Percentiles rank a stretch among this genome's conserved stretches.
Conservation (phyloP, 2,797 vertebrate genomes). For the Thalassophryne amazonica region DNA sequence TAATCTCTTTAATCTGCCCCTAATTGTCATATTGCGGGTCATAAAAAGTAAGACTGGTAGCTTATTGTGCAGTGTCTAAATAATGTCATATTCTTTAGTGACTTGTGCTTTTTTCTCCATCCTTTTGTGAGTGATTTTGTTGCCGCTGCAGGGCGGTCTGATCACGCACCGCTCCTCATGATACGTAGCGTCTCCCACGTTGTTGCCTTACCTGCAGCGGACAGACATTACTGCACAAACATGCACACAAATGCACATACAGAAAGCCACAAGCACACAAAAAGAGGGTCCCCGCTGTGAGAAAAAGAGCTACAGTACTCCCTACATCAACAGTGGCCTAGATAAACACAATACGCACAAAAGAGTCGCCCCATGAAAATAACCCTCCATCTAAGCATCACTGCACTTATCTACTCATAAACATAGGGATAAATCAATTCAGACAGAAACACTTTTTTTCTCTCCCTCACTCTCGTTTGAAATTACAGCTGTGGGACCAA, state of each 20-base stretch:
- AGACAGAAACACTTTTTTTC: constrained; percentile 66
- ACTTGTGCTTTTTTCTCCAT: constrained; percentile 42
- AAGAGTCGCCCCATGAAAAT: constrained; percentile 76
- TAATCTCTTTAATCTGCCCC: too few species aligned
- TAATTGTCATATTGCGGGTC: too few species aligned
- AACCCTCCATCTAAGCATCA: constrained; percentile 78
- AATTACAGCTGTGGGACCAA: constrained; percentile 74
- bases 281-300: constrained; percentile 61
- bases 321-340: constrained; percentile 77
- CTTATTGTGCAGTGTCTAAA: background rate
- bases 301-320: constrained; percentile 75
- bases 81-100: constrained; percentile 38
- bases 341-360: constrained; percentile 80
- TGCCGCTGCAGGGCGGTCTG: constrained; percentile 36
- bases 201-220: constrained; percentile 47
- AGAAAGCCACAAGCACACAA: constrained; percentile 57
- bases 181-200: constrained; percentile 59
- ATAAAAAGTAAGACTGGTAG: too few species aligned
- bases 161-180: constrained; percentile 54
- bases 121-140: constrained; percentile 69
- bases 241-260: constrained; percentile 40
- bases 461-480: constrained; percentile 68
- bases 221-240: constrained; percentile 41
- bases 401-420: constrained; percentile 81
- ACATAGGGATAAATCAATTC: constrained; percentile 80